Evolutionary conservation across 1,140 invertebrate genomes (phyloP).

Genomic region (Stegodyphus dumicola): DNA sequence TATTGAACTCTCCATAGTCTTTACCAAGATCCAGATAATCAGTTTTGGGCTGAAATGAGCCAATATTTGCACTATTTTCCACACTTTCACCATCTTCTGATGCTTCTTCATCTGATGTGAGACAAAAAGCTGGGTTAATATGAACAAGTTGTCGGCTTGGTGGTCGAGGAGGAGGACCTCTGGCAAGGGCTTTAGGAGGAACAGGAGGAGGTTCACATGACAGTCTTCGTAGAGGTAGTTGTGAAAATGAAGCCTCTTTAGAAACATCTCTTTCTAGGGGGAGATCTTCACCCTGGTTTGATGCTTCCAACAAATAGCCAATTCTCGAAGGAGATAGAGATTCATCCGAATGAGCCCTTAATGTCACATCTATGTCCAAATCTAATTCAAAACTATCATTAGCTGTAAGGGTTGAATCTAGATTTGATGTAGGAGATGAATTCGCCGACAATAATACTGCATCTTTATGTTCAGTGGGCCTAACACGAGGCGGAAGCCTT

Average conservation of each 20-base stretch:
- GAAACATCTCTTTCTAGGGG: constrained; percentile 33
- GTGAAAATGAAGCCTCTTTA: constrained; percentile 28
- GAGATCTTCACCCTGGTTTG: constrained; percentile 16
- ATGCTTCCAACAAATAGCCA: constrained; percentile 10
- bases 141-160: constrained; percentile 52
- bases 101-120: constrained; percentile 45
- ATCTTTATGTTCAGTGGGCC: constrained; percentile 30
- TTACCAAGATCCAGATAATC: constrained; percentile 42
- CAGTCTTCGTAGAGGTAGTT: constrained; percentile 35
- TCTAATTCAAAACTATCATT: constrained; percentile 57
- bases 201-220: constrained; percentile 59
- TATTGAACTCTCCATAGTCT: constrained; percentile 59
- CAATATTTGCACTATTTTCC: background rate
- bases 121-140: constrained; percentile 43
- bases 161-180: constrained; percentile 58
- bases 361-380: constrained; percentile 53
- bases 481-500: constrained; percentile 24
- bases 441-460: background rate
- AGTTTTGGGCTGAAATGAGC: constrained; percentile 2
- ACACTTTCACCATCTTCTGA: constrained; percentile 36
- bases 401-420: constrained; percentile 51
- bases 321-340: constrained; percentile 31
- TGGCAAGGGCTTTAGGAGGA: constrained; percentile 55
- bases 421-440: constrained; percentile 33
- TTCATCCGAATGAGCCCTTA: constrained; percentile 53